These are phyloP conservation scores for Parasteatoda tepidariorum DNA, from an alignment of 1,140 invertebrate species.

Conservation along the genomic window DNA sequence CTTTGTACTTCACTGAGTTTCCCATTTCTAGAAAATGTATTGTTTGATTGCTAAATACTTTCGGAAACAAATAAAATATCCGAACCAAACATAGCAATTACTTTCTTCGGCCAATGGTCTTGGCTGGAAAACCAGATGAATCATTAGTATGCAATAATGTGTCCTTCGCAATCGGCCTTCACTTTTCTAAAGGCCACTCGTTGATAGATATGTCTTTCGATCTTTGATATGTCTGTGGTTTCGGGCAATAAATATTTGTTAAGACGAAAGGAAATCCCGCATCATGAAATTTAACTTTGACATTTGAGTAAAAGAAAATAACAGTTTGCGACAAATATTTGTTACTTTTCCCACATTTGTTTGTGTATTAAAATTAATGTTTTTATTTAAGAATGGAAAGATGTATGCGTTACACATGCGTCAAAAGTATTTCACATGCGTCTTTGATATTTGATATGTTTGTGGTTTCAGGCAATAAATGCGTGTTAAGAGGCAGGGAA, in stretches of 20 bases:
- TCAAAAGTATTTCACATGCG: too few species aligned
- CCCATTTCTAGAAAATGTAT: too few species aligned
- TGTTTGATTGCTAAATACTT: too few species aligned
- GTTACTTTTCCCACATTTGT: too few species aligned
- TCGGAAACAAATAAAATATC: not conserved
- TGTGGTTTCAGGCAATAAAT: not conserved
- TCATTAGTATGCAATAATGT: not conserved
- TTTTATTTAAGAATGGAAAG: too few species aligned
- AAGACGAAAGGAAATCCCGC: not conserved
- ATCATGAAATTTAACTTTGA: not conserved
- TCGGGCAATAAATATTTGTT: not conserved
- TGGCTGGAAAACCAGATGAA: not conserved
- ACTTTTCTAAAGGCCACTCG: not conserved
- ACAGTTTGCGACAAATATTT: too few species aligned
- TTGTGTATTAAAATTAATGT: too few species aligned
- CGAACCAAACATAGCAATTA: not conserved
- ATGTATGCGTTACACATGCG: too few species aligned
- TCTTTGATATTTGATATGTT: not conserved
- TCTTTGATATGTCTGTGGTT: not conserved
- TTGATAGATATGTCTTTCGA: not conserved
- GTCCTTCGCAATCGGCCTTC: not conserved
- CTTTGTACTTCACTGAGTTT: too few species aligned
- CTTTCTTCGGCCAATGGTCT: not conserved
- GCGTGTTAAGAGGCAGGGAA: not conserved
- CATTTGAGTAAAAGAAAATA: too few species aligned